A percentile compares a stretch with the other conserved stretches of the same genome.
Conservation (phyloP, 2,113 vertebrate genomes). For the Nothobranchius kuhntae region DNA sequence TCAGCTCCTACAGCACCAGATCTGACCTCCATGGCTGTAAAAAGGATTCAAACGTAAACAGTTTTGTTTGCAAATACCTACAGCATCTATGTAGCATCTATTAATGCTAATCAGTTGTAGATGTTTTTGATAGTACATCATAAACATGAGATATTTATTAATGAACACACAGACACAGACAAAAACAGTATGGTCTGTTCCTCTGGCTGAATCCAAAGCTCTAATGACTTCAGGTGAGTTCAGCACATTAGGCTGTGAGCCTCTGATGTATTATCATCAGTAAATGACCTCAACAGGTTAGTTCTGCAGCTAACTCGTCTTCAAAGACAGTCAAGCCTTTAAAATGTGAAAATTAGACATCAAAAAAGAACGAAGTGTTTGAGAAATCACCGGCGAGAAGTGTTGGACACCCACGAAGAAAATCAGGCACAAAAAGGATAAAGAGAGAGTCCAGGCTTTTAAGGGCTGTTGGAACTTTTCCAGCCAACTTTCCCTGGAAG, state of each 20-base stretch:
- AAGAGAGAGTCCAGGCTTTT: conserved; percentile 53
- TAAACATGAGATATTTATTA: too few relatives aligned
- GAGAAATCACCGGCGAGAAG: conserved; percentile 15
- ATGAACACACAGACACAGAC: too few relatives aligned
- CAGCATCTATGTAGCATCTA: too few relatives aligned
- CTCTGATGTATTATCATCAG: background rate
- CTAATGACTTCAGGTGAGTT: background rate
- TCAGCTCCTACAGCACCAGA: too few relatives aligned
- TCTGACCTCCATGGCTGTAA: too few relatives aligned
- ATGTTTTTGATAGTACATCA: too few relatives aligned
- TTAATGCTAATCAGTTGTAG: too few relatives aligned
- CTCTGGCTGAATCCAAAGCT: too few relatives aligned
- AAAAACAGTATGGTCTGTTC: too few relatives aligned
- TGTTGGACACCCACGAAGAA: conserved; percentile 44
- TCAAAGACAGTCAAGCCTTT: background rate
- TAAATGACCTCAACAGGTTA: background rate
- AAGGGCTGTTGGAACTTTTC: conserved; percentile 65
- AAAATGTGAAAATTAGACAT: conserved; percentile 8
- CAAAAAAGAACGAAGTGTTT: conserved; percentile 1
- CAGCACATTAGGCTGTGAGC: background rate
- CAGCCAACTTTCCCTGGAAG: conserved; percentile 66
- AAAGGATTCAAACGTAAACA: too few relatives aligned
- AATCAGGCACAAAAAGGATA: conserved; percentile 53
- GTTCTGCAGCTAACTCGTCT: background rate
- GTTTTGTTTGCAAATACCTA: too few relatives aligned